Percentiles rank a stretch among this genome's conserved stretches.
phyloP scores from a whole-genome alignment of 2,797 vertebrate species.

The Liasis olivaceus region DNA sequence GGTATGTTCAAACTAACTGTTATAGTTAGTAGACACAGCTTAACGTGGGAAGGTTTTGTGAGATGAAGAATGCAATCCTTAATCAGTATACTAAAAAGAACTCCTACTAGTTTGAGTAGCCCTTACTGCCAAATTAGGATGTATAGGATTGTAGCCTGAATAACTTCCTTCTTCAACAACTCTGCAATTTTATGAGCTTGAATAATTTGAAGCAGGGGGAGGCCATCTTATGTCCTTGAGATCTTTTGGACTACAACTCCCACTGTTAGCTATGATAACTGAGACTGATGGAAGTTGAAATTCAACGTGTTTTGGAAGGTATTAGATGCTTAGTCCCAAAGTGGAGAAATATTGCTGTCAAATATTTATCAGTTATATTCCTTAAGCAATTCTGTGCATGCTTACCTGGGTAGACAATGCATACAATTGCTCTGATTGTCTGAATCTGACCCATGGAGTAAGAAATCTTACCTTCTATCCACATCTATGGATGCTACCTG shows the following conservation, averaged over 20 bases:
- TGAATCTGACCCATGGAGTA: neutral
- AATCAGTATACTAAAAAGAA: neutral
- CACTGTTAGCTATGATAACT: neutral
- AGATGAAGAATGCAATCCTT: neutral
- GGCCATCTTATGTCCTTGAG: neutral
- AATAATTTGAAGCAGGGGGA: neutral
- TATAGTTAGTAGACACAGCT: neutral
- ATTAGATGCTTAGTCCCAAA: neutral
- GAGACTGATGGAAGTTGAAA: neutral
- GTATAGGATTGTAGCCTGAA: neutral
- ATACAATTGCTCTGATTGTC: neutral
- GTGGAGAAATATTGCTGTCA: neutral
- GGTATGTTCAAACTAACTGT: neutral
- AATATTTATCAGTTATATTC: neutral
- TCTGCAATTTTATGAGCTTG: neutral
- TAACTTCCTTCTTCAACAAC: neutral
- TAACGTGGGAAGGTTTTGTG: neutral
- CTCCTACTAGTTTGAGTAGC: neutral
- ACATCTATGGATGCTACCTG: neutral
- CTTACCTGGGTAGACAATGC: neutral
- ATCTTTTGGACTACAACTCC: neutral
- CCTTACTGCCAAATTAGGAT: neutral
- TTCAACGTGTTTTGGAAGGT: neutral
- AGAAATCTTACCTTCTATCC: neutral
- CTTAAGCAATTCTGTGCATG: neutral